A percentile compares a stretch with the other conserved stretches of the same genome.
Conservation (phyloP, 2,888 invertebrate genomes). For the Hypsopygia costalis region DNA sequence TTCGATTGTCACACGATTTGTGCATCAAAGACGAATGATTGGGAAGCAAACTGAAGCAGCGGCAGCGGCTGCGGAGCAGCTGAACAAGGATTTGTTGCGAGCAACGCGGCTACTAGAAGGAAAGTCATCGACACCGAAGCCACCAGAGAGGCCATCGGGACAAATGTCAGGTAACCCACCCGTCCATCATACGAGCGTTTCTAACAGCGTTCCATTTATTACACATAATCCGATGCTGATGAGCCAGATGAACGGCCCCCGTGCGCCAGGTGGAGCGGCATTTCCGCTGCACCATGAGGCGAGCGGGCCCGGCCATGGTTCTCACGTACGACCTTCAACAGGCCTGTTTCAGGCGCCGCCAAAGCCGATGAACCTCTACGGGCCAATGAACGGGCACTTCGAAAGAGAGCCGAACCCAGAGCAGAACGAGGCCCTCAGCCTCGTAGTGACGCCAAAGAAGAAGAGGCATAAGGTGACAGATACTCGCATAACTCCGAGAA, state of each 20-base stretch:
- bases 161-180: slow-evolving; percentile 80
- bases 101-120: slow-evolving; percentile 91
- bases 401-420: slow-evolving; percentile 88
- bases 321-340: slow-evolving; percentile 82
- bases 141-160: slow-evolving; percentile 81
- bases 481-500: slow-evolving; percentile 94
- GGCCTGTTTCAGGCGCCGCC: slow-evolving; percentile 93
- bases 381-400: slow-evolving; percentile 82
- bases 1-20: slow-evolving; percentile 91
- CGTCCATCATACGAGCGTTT: slow-evolving; percentile 69
- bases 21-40: slow-evolving; percentile 88
- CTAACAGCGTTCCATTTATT: slow-evolving; percentile 71
- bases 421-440: slow-evolving; percentile 95
- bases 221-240: slow-evolving; percentile 69
- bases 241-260: slow-evolving; percentile 81
- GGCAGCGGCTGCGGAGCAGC: slow-evolving; percentile 89
- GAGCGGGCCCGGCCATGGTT: slow-evolving; percentile 63
- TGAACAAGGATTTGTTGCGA: slow-evolving; percentile 91
- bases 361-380: slow-evolving; percentile 86
- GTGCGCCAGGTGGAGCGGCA: slow-evolving; percentile 83
- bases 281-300: slow-evolving; percentile 85
- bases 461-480: slow-evolving; percentile 98
- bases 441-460: slow-evolving; percentile 97
- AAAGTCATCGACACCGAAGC: slow-evolving; percentile 89
- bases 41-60: slow-evolving; percentile 90